Evolutionary conservation across 2,113 vertebrate species (phyloP).

Genomic region (Callionymus lyra): DNA sequence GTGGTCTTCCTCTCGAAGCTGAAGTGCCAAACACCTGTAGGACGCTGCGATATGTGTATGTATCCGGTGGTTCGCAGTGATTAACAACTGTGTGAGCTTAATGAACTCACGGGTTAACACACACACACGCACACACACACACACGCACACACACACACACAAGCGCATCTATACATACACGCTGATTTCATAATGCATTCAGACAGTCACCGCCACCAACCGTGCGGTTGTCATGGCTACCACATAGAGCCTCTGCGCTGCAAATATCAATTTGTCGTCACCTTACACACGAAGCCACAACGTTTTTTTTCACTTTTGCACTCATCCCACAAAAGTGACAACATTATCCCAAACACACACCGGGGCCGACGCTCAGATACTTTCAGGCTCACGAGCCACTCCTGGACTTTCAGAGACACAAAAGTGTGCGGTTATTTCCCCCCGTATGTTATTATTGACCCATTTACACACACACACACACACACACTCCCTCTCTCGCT

Average conservation of each 20-base stretch:
- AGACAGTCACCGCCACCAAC: slow-evolving; percentile 59
- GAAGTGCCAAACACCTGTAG: too few species aligned
- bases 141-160: slow-evolving; percentile 10
- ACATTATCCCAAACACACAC: slow-evolving; percentile 13
- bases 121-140: slow-evolving; percentile 3
- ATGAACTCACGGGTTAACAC: neutral
- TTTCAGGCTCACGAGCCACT: neutral
- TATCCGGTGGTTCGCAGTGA: too few species aligned
- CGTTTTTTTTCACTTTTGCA: slow-evolving; percentile 13
- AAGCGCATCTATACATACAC: slow-evolving; percentile 16
- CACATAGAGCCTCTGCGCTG: slow-evolving; percentile 55
- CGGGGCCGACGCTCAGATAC: too few species aligned
- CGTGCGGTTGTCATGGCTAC: slow-evolving; percentile 67
- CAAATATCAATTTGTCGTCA: slow-evolving; percentile 67
- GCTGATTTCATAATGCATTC: slow-evolving; percentile 54
- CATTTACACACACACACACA: slow-evolving; percentile 40
- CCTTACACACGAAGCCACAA: slow-evolving; percentile 24
- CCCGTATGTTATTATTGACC: slow-evolving; percentile 41
- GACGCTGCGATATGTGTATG: too few species aligned
- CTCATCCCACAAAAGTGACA: slow-evolving; percentile 20
- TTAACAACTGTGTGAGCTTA: too few species aligned
- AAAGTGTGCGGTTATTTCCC: slow-evolving; percentile 21
- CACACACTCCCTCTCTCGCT: slow-evolving; percentile 32
- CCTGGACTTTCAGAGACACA: slow-evolving; percentile 15
- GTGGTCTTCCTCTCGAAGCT: too few species aligned